Conservation (phyloP, 2,797 vertebrate genomes). For the Galagoides demidoff region DNA sequence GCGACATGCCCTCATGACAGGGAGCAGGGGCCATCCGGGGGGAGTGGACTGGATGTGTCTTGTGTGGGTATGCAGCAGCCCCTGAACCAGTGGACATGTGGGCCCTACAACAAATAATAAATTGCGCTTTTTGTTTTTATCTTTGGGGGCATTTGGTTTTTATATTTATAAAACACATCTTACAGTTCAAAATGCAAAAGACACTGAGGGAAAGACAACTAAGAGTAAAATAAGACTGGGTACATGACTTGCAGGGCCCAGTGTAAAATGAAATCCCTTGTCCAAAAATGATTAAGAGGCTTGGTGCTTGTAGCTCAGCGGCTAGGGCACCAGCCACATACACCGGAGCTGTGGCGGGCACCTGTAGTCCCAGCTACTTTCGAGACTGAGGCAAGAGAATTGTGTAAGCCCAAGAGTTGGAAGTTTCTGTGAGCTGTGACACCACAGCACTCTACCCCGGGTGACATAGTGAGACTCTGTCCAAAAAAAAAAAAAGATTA, state of each 20-base stretch:
- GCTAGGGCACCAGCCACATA: no score
- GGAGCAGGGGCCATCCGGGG: neutral
- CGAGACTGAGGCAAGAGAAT: no score
- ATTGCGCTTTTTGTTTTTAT: neutral
- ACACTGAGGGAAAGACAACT: neutral
- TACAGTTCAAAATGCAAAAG: neutral
- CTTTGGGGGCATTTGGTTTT: neutral
- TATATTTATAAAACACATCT: neutral
- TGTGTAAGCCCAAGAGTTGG: no score
- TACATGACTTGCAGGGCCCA: neutral
- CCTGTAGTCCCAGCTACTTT: no score
- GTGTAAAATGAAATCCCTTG: neutral
- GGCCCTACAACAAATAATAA: neutral
- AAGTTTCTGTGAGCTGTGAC: no score
- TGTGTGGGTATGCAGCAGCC: accelerated
- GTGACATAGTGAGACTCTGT: no score
- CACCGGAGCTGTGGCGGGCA: no score
- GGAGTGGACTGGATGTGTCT: accelerated
- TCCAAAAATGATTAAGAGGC: neutral
- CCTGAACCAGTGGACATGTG: accelerated
- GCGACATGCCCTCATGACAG: accelerated
- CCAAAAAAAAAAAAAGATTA: no score
- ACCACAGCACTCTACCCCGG: no score
- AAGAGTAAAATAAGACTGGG: neutral
- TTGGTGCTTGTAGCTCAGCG: no score